A percentile compares a stretch with the other conserved stretches of the same genome.
phyloP scores from a whole-genome alignment of 1,140 invertebrate species.

The Megalonaias nervosa region DNA sequence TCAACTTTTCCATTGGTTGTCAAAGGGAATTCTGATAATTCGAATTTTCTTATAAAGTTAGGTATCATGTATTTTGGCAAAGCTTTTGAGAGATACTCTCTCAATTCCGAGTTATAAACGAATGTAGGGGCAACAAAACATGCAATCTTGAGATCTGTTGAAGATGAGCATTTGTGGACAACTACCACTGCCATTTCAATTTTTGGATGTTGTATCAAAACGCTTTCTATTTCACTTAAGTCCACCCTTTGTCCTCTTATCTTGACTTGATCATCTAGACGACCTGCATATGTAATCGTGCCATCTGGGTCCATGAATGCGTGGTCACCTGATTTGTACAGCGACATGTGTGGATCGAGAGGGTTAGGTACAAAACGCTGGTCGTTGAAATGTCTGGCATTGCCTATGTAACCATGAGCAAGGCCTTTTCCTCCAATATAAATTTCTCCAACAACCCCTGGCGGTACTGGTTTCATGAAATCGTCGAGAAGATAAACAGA shows the following conservation, averaged over 20 bases:
- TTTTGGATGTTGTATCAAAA: slow-evolving; percentile 51
- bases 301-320: slow-evolving; percentile 45
- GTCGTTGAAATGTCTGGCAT: slow-evolving; percentile 38
- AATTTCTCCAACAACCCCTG: slow-evolving; percentile 52
- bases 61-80: slow-evolving; percentile 55
- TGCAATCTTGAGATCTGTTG: slow-evolving; percentile 38
- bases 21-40: slow-evolving; percentile 44
- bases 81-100: slow-evolving; percentile 46
- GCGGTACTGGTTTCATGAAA: slow-evolving; percentile 52
- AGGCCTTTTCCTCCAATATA: slow-evolving; percentile 51
- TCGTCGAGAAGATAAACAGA: slow-evolving; percentile 51
- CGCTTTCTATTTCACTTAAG: slow-evolving; percentile 54
- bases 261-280: slow-evolving; percentile 55
- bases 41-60: slow-evolving; percentile 45
- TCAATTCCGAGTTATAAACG: slow-evolving; percentile 44
- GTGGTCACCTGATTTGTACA: slow-evolving; percentile 56
- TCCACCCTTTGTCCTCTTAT: slow-evolving; percentile 52
- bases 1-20: slow-evolving; percentile 56
- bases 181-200: slow-evolving; percentile 52
- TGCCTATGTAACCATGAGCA: slow-evolving; percentile 48
- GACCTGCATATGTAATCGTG: slow-evolving; percentile 48
- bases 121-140: slow-evolving; percentile 49
- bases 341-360: slow-evolving; percentile 1
- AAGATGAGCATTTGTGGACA: slow-evolving; percentile 37
- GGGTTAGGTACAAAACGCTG: slow-evolving; percentile 48